These are phyloP conservation scores for Caloenas nicobarica DNA, from an alignment of 2,113 vertebrate genomes.

Conservation along the genomic window DNA sequence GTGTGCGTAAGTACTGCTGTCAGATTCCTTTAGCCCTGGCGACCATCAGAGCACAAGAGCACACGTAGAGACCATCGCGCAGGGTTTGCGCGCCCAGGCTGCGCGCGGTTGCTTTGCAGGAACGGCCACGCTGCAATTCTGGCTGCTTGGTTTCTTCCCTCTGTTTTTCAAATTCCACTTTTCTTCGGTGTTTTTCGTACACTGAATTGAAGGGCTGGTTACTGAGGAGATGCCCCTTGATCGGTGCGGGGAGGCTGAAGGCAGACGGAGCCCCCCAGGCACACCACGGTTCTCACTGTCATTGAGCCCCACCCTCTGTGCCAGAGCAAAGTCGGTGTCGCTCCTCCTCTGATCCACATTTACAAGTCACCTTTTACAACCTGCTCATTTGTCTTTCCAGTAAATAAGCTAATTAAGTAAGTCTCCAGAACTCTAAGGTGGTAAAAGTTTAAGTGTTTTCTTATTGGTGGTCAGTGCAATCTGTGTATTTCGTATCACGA, in stretches of 20 bases:
- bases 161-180: rapidly evolving
- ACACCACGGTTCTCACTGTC: rapidly evolving
- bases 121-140: rapidly evolving
- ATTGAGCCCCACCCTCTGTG: neutral
- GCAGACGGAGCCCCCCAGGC: neutral
- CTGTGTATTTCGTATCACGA: neutral
- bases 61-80: rapidly evolving
- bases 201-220: neutral
- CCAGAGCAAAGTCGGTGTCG: neutral
- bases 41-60: neutral
- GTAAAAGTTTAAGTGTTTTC: neutral
- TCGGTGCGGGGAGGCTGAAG: neutral
- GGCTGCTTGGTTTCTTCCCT: neutral
- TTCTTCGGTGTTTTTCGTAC: rapidly evolving
- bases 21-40: neutral
- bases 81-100: rapidly evolving
- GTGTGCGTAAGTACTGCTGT: conserved; percentile 90
- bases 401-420: neutral
- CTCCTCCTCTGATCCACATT: neutral
- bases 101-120: rapidly evolving
- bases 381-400: neutral
- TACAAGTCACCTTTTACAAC: neutral
- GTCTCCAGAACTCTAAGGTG: neutral
- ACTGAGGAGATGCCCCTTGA: neutral
- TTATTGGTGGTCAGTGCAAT: neutral